Evolutionary conservation across 1,140 invertebrate species (phyloP), one percentile per base, ranked within the genome.

Genomic region (Hycleus phaleratus): DNA sequence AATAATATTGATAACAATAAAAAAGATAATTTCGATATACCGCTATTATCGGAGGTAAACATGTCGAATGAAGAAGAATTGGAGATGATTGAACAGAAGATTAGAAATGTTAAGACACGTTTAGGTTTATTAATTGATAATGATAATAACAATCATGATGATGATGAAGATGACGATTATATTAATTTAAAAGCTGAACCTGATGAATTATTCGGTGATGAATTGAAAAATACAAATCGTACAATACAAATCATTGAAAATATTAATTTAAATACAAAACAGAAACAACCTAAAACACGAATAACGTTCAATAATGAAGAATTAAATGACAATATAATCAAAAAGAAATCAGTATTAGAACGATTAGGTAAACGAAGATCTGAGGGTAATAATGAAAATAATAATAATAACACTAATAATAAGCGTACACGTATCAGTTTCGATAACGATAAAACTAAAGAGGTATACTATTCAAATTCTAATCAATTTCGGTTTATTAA

Each of bases 111-210:
- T 12, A 79, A 78, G 66, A 77, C 76, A 60, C 77, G 80, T 65
- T 68, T 81, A 24, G 75, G 72, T 8, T 69, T 80, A 26, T 73
- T 78, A 52, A 62, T 80, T 39, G 75, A 80, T 47, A 77, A 76
- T 18, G 76, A 77, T 68, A 74, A 77, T n/a, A 79, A 82, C 69
- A 79, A 82, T 57, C 18, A 2, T 18, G 18, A 18, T 18, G 18
- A 32, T 18, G 77, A 77, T 68, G 74, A 77, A 10, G 79, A 82
- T 70, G 79, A 82, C 57, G 81, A 84, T 63, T 79, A 79, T 68
- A 71, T 81, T 39, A 84, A 79, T 70, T 74, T 85, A 6, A 80
- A 79, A 61, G 75, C 74, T 8, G 77, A 73, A 60, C 61, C 64
- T 56, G 65, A 47, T 6, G 44, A 43, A 3, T n/a, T 25, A 52